Evolutionary conservation across 2,113 vertebrate genomes (phyloP).

Genomic region (Ctenomys sociabilis): DNA sequence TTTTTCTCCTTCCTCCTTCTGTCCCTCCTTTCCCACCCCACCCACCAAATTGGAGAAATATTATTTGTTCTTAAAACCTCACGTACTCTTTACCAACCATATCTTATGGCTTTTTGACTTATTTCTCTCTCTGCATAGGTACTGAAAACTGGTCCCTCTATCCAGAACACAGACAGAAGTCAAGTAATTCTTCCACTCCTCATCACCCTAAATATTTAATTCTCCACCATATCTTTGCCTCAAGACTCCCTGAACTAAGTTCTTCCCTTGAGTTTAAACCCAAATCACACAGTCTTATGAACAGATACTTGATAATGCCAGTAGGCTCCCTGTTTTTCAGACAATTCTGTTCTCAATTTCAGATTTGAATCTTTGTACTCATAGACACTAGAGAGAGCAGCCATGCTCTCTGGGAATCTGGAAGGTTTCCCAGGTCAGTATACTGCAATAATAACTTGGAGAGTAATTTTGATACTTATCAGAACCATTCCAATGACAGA

Average conservation of each 20-base stretch:
- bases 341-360: slow-evolving; percentile 9
- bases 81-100: neutral
- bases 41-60: neutral
- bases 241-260: neutral
- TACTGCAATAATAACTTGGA: neutral
- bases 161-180: neutral
- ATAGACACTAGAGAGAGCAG: neutral
- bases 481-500: neutral
- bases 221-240: neutral
- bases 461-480: neutral
- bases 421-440: neutral
- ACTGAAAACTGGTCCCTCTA: neutral
- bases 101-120: neutral
- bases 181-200: neutral
- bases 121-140: slow-evolving; percentile 15
- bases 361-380: neutral
- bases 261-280: neutral
- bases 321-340: neutral
- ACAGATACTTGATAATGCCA: neutral
- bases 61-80: neutral
- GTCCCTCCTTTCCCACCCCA: no score
- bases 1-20: no score
- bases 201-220: neutral
- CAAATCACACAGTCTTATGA: neutral
- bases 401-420: neutral